Evolutionary conservation across 2,888 invertebrate species (phyloP), one percentile per base, ranked within the genome.

Genomic region (Oxystoma pomonae): DNA sequence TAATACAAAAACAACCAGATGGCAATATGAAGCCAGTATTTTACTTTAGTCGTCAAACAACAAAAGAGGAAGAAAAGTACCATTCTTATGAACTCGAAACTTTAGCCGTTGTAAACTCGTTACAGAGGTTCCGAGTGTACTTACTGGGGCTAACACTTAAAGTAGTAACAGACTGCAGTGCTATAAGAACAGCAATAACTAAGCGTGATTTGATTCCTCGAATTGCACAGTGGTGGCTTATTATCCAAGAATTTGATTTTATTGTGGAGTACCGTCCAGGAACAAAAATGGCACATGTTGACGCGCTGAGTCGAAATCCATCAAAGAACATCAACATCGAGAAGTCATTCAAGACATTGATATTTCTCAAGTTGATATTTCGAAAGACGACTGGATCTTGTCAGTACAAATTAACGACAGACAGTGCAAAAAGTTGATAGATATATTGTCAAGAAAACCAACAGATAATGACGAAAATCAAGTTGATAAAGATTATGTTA

Each of bases 81-180:
- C 53, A 59, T 18, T 59, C 59, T 60, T n/a, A n/a, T n/a, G n/a
- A n/a, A n/a, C n/a, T n/a, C n/a, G n/a, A n/a, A n/a, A n/a, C n/a
- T n/a, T n/a, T n/a, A 72, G 69, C 1, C 66, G 78, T 9, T 76
- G 76, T 0, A 71, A 78, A 69, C 57, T 67, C 70, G 2, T 53
- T 78, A 1, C 62, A 71, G n/a, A 71, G 74, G 61, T 77, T 77
- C 63, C 68, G 75, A 16, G 69, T 71, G 1, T 78, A 77, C 63
- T 55, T 78, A 0, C 64, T 74, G 2, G 73, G 72, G 1, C 66
- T 68, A 2, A 51, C 55, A 2, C 77, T 78, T 60, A 71, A 64
- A 12, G 67, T 76, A 1, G 62, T 72, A 0, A 75, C 73, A 0
- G 79, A 80, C 60, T 77, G 76, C 57, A 72, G 72, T 22, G 70